Conservation (phyloP, 2,113 vertebrate species). For the Acanthisitta chloris region DNA sequence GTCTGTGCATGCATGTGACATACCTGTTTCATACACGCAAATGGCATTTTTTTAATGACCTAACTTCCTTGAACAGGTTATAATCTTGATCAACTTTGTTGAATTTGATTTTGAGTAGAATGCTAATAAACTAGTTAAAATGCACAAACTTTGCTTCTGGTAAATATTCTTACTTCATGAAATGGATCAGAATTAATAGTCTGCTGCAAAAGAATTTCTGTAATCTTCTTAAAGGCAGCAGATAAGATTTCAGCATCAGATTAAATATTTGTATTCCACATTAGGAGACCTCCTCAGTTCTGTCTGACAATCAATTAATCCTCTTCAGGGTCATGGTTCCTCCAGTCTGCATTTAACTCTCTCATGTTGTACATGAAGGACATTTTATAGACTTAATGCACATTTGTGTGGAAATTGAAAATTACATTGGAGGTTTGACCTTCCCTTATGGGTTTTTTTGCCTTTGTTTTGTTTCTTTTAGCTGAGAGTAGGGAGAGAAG, state of each 20-base stretch:
- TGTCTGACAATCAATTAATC: conserved; percentile 38
- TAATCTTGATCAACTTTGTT: neutral
- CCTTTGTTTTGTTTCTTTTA: neutral
- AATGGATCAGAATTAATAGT: conserved; percentile 32
- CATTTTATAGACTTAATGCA: neutral
- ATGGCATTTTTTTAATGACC: neutral
- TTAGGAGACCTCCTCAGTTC: neutral
- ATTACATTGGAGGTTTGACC: neutral
- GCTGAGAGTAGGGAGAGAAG: neutral
- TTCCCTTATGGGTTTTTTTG: neutral
- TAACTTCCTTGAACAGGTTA: neutral
- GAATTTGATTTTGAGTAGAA: conserved; percentile 1
- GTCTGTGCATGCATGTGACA: neutral
- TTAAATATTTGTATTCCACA: conserved; percentile 46
- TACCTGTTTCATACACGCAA: neutral
- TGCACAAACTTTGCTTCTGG: neutral
- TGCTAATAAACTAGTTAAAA: conserved; percentile 1
- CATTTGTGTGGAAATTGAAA: neutral
- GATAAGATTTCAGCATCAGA: conserved; percentile 59
- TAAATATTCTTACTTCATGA: neutral
- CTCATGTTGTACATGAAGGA: neutral
- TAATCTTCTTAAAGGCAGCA: conserved; percentile 44
- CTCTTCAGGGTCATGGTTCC: neutral
- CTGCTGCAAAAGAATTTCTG: neutral
- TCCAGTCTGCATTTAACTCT: neutral